Conservation (phyloP, 2,888 invertebrate genomes). For the Steinernema hermaphroditum region DNA sequence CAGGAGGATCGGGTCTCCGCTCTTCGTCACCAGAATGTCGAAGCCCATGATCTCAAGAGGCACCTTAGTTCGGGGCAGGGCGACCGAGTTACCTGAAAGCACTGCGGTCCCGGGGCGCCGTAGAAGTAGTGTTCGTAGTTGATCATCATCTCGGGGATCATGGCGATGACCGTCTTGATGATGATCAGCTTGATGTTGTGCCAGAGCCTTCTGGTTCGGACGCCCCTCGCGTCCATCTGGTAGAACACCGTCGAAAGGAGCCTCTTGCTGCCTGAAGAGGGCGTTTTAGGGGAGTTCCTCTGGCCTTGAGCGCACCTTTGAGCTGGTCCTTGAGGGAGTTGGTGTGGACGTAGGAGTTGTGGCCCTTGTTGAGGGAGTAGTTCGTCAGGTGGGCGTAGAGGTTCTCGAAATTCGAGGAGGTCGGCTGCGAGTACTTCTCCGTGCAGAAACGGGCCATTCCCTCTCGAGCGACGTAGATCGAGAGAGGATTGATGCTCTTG, state of each 20-base stretch:
- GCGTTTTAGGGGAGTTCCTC: background rate
- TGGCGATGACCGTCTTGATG: slow-evolving; percentile 69
- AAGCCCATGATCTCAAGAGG: slow-evolving; percentile 69
- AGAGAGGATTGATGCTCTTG: slow-evolving; percentile 68
- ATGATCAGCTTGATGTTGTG: slow-evolving; percentile 68
- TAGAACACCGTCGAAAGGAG: slow-evolving; percentile 69
- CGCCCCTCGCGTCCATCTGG: slow-evolving; percentile 65
- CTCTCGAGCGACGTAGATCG: slow-evolving; percentile 66
- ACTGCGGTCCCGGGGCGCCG: slow-evolving; percentile 67
- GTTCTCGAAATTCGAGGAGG: slow-evolving; percentile 68
- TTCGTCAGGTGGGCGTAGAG: slow-evolving; percentile 70
- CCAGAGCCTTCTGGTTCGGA: slow-evolving; percentile 68
- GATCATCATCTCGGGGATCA: slow-evolving; percentile 69
- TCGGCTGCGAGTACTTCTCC: slow-evolving; percentile 68
- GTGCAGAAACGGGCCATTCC: slow-evolving; percentile 70
- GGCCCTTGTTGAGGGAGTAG: slow-evolving; percentile 70
- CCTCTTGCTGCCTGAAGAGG: slow-evolving; percentile 68
- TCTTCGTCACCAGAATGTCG: slow-evolving; percentile 68
- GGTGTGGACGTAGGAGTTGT: slow-evolving; percentile 67
- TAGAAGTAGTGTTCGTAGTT: slow-evolving; percentile 65
- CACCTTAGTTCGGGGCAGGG: background rate
- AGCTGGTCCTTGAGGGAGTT: slow-evolving; percentile 60
- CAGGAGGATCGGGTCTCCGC: slow-evolving; percentile 68
- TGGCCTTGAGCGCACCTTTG: slow-evolving; percentile 45
- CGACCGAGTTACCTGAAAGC: slow-evolving; percentile 69